These are phyloP conservation scores for Nothocercus nigrocapillus DNA, from an alignment of 2,113 vertebrate genomes.

Conservation along the genomic window DNA sequence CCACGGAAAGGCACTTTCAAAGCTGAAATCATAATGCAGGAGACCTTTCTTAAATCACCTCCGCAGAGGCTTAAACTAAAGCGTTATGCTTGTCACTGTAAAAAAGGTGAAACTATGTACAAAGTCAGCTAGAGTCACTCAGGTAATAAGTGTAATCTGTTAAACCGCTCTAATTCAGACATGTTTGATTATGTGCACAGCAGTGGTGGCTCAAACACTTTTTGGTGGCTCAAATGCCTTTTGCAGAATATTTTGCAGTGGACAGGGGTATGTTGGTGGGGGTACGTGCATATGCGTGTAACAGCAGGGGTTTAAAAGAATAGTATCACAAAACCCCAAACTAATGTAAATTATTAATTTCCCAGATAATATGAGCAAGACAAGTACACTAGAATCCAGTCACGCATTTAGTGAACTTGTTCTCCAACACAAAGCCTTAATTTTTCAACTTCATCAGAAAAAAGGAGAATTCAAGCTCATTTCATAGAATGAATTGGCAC, in stretches of 20 bases:
- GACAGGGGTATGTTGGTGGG: accelerated
- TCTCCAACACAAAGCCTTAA: neutral
- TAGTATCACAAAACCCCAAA: neutral
- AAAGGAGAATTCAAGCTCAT: neutral
- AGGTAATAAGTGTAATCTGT: constrained; percentile 57
- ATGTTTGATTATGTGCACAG: neutral
- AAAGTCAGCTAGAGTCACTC: constrained; percentile 12
- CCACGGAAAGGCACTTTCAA: constrained; percentile 23
- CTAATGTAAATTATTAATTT: neutral
- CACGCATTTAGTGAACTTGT: neutral
- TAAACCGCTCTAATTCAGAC: neutral
- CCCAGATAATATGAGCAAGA: neutral
- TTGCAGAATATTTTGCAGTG: neutral
- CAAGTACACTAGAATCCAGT: neutral
- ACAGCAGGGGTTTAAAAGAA: neutral
- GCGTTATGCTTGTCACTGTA: constrained; percentile 13
- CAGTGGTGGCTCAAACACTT: neutral
- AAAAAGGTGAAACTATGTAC: constrained; percentile 3
- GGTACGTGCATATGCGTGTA: too few species aligned
- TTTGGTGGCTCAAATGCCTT: neutral
- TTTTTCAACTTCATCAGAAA: neutral
- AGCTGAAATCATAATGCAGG: constrained; percentile 26
- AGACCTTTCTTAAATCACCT: constrained; percentile 45
- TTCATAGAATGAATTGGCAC: neutral
- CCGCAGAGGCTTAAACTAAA: constrained; percentile 23